These are phyloP conservation scores for Peromyscus maniculatus DNA, from an alignment of 2,113 vertebrate genomes.

Conservation along the genomic window DNA sequence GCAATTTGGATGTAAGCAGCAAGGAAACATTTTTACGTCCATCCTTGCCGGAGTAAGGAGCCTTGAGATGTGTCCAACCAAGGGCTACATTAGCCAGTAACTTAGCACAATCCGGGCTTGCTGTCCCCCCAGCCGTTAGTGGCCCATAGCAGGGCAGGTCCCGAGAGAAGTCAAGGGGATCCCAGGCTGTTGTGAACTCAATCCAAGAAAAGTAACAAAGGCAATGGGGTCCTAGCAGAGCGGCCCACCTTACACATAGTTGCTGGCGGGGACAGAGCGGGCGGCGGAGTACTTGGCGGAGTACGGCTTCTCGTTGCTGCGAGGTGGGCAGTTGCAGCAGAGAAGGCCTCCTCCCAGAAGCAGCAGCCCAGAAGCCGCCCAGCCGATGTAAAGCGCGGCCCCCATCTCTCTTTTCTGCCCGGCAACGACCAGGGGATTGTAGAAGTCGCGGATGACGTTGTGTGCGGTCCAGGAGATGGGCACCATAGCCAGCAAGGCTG, in stretches of 20 bases:
- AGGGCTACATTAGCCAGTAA: background rate
- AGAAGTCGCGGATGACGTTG: conserved; percentile 91
- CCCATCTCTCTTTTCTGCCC: conserved; percentile 94
- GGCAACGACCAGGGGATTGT: conserved; percentile 89
- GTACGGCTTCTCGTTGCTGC: conserved; percentile 87
- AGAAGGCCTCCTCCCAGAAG: conserved; percentile 93
- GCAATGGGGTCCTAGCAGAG: background rate
- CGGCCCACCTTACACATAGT: conserved; percentile 89
- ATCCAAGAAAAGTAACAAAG: background rate
- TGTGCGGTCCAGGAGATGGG: conserved; percentile 92
- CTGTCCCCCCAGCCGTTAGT: background rate
- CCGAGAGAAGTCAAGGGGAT: background rate
- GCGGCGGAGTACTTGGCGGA: conserved; percentile 91
- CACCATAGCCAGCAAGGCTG: conserved; percentile 91
- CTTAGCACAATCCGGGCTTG: background rate
- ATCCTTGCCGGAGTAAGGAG: background rate
- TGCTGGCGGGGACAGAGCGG: conserved; percentile 88
- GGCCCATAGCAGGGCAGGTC: background rate
- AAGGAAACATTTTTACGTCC: background rate
- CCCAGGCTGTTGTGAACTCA: background rate
- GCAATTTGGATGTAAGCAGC: background rate
- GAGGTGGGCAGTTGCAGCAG: conserved; percentile 90
- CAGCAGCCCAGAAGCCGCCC: conserved; percentile 91
- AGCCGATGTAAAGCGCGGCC: conserved; percentile 93
- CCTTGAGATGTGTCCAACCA: background rate